Conservation (phyloP, 1,140 invertebrate species). For the Dinoponera quadriceps region DNA sequence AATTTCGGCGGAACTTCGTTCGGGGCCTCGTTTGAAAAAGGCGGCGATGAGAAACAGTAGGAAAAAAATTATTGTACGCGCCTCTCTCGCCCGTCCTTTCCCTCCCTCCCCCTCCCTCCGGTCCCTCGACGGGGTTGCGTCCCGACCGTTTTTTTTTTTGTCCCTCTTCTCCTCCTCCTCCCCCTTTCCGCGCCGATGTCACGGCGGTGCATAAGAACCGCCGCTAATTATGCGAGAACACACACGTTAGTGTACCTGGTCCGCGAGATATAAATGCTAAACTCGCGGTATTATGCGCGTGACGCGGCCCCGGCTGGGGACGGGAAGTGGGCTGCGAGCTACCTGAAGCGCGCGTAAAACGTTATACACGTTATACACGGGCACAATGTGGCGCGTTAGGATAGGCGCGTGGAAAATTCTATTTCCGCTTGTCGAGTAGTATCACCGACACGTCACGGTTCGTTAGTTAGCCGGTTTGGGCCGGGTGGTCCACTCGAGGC, state of each 20-base stretch:
- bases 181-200: slow-evolving; percentile 61
- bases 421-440: slow-evolving; percentile 71
- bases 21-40: slow-evolving; percentile 6
- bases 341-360: slow-evolving; percentile 65
- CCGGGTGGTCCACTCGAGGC: slow-evolving; percentile 30
- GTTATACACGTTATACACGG: slow-evolving; percentile 34
- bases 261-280: slow-evolving; percentile 77
- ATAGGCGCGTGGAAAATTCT: slow-evolving; percentile 70
- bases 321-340: slow-evolving; percentile 59
- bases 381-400: slow-evolving; percentile 69
- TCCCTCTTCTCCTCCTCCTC: neutral
- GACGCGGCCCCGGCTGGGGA: slow-evolving; percentile 75
- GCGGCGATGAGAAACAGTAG: slow-evolving; percentile 52
- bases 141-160: slow-evolving; percentile 53
- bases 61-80: slow-evolving; percentile 51
- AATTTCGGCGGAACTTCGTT: slow-evolving; percentile 31
- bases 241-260: slow-evolving; percentile 76
- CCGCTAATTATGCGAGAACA: slow-evolving; percentile 81
- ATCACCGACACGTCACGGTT: slow-evolving; percentile 71
- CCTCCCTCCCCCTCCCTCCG: neutral
- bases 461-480: slow-evolving; percentile 60
- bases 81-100: neutral
- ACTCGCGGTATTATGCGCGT: slow-evolving; percentile 80
- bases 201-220: slow-evolving; percentile 69
- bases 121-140: slow-evolving; percentile 10